These are phyloP conservation scores for Sternotherus odoratus DNA, from an alignment of 2,797 vertebrate genomes.

Conservation along the genomic window DNA sequence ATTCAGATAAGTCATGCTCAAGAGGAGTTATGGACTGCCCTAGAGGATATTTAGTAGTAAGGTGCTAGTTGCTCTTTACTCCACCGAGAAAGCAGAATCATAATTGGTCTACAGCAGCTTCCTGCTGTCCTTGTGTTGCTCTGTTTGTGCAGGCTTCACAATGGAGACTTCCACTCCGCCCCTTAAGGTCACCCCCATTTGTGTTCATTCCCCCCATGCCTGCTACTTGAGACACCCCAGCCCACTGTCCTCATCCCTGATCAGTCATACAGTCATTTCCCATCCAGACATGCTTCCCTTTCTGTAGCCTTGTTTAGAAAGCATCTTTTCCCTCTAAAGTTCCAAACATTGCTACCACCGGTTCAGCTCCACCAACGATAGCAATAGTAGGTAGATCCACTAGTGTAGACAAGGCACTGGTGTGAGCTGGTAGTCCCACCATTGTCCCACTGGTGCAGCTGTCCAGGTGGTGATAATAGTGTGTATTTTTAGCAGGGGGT, in stretches of 20 bases:
- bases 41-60: not conserved
- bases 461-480: not conserved
- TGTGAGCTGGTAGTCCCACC: not conserved
- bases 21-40: not conserved
- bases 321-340: not conserved
- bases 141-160: not conserved
- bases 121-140: not conserved
- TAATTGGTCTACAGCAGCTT: not conserved
- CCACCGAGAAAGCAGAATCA: not conserved
- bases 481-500: not conserved
- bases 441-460: not conserved
- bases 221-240: not conserved
- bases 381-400: not conserved
- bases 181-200: not conserved
- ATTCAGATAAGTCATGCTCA: fast-evolving
- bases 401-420: not conserved
- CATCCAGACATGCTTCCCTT: fast-evolving
- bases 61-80: not conserved
- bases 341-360: not conserved
- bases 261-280: fast-evolving
- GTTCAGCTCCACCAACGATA: not conserved
- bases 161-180: not conserved
- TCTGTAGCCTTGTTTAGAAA: not conserved
- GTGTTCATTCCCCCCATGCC: fast-evolving
- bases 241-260: fast-evolving